Percentiles rank a stretch among this genome's conserved stretches.
Conservation (phyloP, 2,888 invertebrate species). For the Patella pellucida region DNA sequence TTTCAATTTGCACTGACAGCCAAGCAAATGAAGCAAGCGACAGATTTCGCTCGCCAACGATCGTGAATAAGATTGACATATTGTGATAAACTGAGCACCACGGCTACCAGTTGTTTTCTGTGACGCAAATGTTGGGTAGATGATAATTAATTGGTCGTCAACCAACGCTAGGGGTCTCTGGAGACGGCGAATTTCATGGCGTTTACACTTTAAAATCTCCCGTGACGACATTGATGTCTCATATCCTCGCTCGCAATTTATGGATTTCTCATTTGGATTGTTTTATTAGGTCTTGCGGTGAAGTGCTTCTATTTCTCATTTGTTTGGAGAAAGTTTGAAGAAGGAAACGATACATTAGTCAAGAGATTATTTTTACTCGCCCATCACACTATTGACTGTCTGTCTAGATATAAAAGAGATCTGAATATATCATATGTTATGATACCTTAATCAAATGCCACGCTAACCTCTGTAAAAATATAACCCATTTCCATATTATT, state of each 20-base stretch:
- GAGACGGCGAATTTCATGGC: constrained; percentile 9
- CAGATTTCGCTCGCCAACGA: constrained; percentile 16
- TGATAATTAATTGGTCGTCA: constrained; percentile 24
- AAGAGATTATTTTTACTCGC: too few relatives aligned
- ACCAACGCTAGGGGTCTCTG: constrained; percentile 7
- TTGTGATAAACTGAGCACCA: constrained; percentile 18
- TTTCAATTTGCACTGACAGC: constrained; percentile 28
- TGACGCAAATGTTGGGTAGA: constrained; percentile 26
- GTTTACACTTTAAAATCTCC: constrained; percentile 12
- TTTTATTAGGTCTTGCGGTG: not conserved
- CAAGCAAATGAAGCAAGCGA: constrained; percentile 26
- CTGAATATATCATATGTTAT: too few relatives aligned
- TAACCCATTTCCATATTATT: too few relatives aligned
- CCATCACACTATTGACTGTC: too few relatives aligned
- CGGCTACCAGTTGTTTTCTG: constrained; percentile 9
- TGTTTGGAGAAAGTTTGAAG: too few relatives aligned
- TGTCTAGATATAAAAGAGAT: too few relatives aligned
- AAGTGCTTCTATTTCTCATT: constrained; percentile 4
- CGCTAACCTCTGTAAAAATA: too few relatives aligned
- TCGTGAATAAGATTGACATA: constrained; percentile 18
- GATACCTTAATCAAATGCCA: too few relatives aligned
- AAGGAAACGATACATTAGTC: too few relatives aligned
- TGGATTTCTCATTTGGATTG: constrained; percentile 8
- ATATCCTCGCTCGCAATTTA: constrained; percentile 10
- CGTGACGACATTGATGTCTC: constrained; percentile 11